These are phyloP conservation scores for Nebria ingens DNA, from an alignment of 1,140 invertebrate genomes.

Conservation along the genomic window DNA sequence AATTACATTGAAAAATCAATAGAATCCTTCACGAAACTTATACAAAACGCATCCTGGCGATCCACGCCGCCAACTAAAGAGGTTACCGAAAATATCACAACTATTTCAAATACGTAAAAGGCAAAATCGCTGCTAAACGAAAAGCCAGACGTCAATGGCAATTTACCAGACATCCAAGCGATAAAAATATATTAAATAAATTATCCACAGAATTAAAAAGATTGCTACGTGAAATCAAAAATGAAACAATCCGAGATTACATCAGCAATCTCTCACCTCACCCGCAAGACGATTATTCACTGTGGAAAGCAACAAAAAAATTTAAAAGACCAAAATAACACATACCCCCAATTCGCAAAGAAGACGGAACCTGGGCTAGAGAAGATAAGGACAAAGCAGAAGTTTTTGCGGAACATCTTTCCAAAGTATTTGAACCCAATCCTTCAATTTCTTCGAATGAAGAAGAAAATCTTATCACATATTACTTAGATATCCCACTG, in stretches of 20 bases:
- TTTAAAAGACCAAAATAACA: slow-evolving; percentile 19
- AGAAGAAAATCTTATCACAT: not conserved
- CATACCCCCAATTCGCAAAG: not conserved
- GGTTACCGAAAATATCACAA: not conserved
- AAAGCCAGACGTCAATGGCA: not conserved
- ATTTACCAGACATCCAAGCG: not conserved
- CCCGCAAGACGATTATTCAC: slow-evolving; percentile 17
- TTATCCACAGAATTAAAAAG: slow-evolving; percentile 5
- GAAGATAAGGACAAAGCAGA: not conserved
- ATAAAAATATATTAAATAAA: slow-evolving; percentile 10
- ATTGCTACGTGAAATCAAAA: not conserved
- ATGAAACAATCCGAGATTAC: slow-evolving; percentile 5
- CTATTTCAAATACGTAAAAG: not conserved
- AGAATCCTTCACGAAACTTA: not conserved
- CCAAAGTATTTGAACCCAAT: slow-evolving; percentile 6
- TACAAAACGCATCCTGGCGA: slow-evolving; percentile 7
- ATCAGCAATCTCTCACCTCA: slow-evolving; percentile 1
- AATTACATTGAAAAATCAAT: not conserved
- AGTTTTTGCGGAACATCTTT: not conserved
- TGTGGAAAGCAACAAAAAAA: slow-evolving; percentile 20
- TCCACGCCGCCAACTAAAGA: not conserved
- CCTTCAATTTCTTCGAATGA: not conserved
- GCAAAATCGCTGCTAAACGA: slow-evolving; percentile 9
- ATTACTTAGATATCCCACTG: not conserved
- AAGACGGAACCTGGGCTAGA: not conserved